phyloP scores from a whole-genome alignment of 2,888 invertebrate genomes.

The Exocentrus adspersus region DNA sequence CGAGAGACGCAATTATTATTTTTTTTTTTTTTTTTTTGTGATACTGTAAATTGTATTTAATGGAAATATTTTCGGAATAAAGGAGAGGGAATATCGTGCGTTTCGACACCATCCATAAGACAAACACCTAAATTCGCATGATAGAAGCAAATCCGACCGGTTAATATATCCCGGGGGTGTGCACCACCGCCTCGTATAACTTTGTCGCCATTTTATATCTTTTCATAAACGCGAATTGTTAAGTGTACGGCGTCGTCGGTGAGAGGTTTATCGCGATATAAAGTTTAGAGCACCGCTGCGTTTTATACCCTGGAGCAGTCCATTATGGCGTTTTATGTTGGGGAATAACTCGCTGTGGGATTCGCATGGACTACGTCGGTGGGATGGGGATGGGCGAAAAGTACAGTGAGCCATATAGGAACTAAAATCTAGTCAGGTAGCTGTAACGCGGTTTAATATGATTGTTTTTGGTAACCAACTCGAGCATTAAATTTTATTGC shows the following conservation, averaged over 20 bases:
- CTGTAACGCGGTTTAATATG: too few relatives aligned
- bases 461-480: too few relatives aligned
- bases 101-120: too few relatives aligned
- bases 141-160: too few relatives aligned
- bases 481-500: too few relatives aligned
- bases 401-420: neutral
- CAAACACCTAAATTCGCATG: too few relatives aligned
- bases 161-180: neutral
- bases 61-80: too few relatives aligned
- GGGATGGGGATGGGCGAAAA: neutral
- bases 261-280: conserved; percentile 19
- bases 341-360: conserved; percentile 3
- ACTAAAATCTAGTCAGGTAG: too few relatives aligned
- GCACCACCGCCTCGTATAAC: neutral
- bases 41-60: too few relatives aligned
- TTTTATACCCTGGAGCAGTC: conserved; percentile 11
- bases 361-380: neutral
- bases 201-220: conserved; percentile 1
- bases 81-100: too few relatives aligned
- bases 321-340: conserved; percentile 12
- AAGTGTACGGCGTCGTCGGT: conserved; percentile 10
- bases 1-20: too few relatives aligned
- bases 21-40: too few relatives aligned
- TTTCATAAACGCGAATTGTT: conserved; percentile 10
- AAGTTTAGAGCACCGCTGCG: conserved; percentile 4